These are phyloP conservation scores for Chirona hameri DNA, from an alignment of 2,888 invertebrate species.

Conservation along the genomic window DNA sequence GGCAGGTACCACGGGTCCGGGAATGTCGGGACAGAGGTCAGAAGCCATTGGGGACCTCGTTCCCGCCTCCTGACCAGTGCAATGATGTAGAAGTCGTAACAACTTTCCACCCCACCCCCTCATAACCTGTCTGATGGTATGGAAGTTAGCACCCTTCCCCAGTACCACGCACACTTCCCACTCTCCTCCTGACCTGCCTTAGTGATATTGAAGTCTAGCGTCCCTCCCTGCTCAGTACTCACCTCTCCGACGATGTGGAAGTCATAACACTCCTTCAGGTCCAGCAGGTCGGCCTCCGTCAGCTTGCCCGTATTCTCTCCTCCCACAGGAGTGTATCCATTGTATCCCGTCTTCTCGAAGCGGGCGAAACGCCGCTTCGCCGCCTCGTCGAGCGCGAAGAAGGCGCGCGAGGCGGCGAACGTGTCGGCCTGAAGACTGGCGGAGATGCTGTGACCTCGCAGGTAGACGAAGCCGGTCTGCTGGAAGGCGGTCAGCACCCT, in stretches of 20 bases:
- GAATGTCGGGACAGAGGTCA: no score
- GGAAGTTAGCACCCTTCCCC: no score
- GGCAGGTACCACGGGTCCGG: no score
- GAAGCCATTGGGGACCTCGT: no score
- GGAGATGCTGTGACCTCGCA: slow-evolving; percentile 35
- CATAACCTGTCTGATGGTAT: no score
- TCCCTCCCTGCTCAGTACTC: background rate
- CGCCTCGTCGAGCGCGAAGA: background rate
- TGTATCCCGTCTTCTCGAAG: background rate
- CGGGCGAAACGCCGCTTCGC: background rate
- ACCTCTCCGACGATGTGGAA: background rate
- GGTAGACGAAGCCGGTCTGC: slow-evolving; percentile 37
- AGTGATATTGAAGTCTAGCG: no score
- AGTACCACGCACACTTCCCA: no score
- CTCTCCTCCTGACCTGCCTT: no score
- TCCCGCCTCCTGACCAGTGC: no score
- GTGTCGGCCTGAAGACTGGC: background rate
- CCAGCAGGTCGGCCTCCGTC: background rate
- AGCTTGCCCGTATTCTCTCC: background rate
- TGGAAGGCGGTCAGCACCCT: slow-evolving; percentile 33
- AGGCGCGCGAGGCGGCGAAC: background rate
- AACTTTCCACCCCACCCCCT: no score
- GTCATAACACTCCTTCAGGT: slow-evolving; percentile 6
- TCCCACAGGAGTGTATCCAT: background rate
- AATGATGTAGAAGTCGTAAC: no score